phyloP scores from a whole-genome alignment of 2,888 invertebrate species.

The Acrobasis suavella region DNA sequence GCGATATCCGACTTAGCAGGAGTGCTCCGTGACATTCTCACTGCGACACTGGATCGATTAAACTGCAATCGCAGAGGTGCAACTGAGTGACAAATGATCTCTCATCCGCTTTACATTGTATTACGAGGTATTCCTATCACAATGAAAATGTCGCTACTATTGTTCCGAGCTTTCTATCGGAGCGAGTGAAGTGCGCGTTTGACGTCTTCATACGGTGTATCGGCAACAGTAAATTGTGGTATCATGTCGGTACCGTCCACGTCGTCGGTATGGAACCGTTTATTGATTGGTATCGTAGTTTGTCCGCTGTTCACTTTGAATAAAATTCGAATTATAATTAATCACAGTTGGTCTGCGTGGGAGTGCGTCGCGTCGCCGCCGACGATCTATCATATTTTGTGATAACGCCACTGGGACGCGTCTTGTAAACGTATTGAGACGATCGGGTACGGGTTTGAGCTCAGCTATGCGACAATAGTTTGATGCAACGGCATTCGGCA shows the following conservation, averaged over 20 bases:
- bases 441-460: constrained; percentile 65
- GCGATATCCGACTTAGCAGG: constrained; percentile 17
- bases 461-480: constrained; percentile 63
- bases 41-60: constrained; percentile 3
- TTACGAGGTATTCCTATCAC: constrained; percentile 58
- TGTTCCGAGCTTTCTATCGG: constrained; percentile 67
- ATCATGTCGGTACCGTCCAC: constrained; percentile 68
- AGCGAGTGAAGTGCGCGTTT: constrained; percentile 62
- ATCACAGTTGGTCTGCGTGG: constrained; percentile 78
- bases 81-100: constrained; percentile 43
- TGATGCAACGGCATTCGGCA: constrained; percentile 43
- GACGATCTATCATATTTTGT: constrained; percentile 82
- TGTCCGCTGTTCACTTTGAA: constrained; percentile 82
- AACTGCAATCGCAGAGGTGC: constrained; percentile 25
- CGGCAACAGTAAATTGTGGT: constrained; percentile 78
- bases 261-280: constrained; percentile 81
- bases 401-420: constrained; percentile 79
- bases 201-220: constrained; percentile 78
- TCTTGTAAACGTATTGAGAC: constrained; percentile 72
- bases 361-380: constrained; percentile 73
- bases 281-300: constrained; percentile 82
- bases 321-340: constrained; percentile 83
- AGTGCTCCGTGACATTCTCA: constrained; percentile 12
- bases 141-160: constrained; percentile 68
- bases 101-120: constrained; percentile 47